A percentile compares a stretch with the other conserved stretches of the same genome.
Evolutionary conservation across 2,797 vertebrate genomes (phyloP).

Genomic region (Tragelaphus eurycerus): DNA sequence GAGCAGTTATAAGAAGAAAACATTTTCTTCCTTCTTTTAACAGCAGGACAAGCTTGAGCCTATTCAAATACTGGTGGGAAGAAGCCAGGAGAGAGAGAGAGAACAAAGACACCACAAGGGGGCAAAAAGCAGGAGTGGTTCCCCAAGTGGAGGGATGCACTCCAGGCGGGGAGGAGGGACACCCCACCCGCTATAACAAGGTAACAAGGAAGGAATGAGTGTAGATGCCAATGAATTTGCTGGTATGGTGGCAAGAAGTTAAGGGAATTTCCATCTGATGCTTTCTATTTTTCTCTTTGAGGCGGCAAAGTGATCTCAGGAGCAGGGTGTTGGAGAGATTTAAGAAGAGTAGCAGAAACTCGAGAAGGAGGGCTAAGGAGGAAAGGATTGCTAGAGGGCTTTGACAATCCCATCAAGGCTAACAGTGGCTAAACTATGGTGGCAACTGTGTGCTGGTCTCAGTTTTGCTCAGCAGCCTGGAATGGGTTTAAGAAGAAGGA

Average conservation of each 20-base stretch:
- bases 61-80: neutral
- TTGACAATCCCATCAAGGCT: neutral
- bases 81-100: neutral
- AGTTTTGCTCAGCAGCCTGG: neutral
- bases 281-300: neutral
- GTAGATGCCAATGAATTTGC: neutral
- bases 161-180: neutral
- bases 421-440: neutral
- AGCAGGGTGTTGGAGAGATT: neutral
- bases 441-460: neutral
- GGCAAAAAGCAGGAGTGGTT: neutral
- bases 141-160: neutral
- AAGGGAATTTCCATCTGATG: neutral
- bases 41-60: neutral
- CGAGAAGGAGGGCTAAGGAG: neutral
- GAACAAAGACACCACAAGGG: neutral
- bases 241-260: neutral
- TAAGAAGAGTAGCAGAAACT: neutral
- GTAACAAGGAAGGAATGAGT: neutral
- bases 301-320: neutral
- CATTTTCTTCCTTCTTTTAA: neutral
- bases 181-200: neutral
- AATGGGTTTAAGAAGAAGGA: neutral
- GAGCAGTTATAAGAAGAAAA: neutral
- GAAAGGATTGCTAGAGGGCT: neutral